Evolutionary conservation across 2,113 vertebrate genomes (phyloP).

Genomic region (Azemiops feae): DNA sequence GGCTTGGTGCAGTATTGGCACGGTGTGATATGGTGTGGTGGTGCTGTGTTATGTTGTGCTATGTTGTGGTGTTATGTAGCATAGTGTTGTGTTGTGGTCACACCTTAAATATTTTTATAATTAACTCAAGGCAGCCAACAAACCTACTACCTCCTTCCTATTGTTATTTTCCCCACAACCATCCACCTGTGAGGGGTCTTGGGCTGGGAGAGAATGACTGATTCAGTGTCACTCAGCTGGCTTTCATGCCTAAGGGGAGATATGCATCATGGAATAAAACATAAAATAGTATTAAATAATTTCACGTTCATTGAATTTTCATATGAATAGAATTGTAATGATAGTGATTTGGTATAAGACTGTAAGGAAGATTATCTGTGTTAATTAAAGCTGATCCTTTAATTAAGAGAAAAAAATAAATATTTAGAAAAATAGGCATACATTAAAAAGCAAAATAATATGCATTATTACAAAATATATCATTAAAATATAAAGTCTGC

Average conservation of each 20-base stretch:
- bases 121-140: neutral
- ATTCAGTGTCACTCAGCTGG: neutral
- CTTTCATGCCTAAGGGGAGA: neutral
- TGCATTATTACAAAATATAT: neutral
- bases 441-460: neutral
- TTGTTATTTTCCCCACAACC: neutral
- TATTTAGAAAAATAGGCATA: neutral
- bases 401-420: neutral
- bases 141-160: neutral
- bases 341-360: neutral
- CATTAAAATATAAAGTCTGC: neutral
- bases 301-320: neutral
- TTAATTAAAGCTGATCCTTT: neutral
- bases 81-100: neutral
- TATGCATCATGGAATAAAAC: neutral
- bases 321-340: neutral
- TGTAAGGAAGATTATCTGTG: neutral
- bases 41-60: neutral
- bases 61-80: neutral
- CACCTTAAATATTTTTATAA: neutral
- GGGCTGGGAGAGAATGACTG: neutral
- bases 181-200: neutral
- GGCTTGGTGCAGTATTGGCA: neutral
- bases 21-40: neutral
- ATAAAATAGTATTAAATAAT: neutral